Evolutionary conservation across 2,113 vertebrate species (phyloP).

Genomic region (Trachemys scripta): DNA sequence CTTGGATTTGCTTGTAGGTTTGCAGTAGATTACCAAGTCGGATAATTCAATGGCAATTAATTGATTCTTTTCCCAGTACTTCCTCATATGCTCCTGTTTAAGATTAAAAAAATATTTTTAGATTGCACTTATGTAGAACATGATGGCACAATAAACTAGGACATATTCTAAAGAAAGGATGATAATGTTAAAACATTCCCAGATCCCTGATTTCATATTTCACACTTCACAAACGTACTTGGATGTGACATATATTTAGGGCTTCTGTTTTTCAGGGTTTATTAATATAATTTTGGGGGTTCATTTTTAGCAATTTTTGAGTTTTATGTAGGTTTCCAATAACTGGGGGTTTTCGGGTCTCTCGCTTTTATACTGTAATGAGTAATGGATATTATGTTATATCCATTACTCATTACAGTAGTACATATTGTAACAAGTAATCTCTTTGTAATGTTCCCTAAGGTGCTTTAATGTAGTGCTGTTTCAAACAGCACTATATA

Average conservation of each 20-base stretch:
- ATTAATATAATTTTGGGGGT: background rate
- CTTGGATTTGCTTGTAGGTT: constrained; percentile 95
- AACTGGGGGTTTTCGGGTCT: background rate
- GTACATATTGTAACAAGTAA: background rate
- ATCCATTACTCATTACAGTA: background rate
- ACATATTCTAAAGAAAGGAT: background rate
- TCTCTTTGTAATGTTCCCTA: background rate
- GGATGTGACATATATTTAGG: background rate
- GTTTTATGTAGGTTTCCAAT: background rate
- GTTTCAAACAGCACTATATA: too few species aligned
- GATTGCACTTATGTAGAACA: background rate
- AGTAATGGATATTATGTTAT: background rate
- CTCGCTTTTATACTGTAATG: background rate
- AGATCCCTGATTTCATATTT: background rate
- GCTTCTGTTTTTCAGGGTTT: background rate
- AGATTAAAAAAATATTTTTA: background rate
- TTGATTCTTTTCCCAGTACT: constrained; percentile 90
- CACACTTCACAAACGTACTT: background rate
- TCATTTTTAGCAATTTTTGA: background rate
- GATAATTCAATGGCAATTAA: constrained; percentile 96
- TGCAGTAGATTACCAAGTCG: constrained; percentile 95
- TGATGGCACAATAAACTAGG: background rate
- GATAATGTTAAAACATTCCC: background rate
- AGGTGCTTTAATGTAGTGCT: background rate
- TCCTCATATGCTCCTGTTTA: constrained; percentile 86